Base-by-base conservation (phyloP, 2,113 vertebrate species). In the Ciconia boyciana region DNA sequence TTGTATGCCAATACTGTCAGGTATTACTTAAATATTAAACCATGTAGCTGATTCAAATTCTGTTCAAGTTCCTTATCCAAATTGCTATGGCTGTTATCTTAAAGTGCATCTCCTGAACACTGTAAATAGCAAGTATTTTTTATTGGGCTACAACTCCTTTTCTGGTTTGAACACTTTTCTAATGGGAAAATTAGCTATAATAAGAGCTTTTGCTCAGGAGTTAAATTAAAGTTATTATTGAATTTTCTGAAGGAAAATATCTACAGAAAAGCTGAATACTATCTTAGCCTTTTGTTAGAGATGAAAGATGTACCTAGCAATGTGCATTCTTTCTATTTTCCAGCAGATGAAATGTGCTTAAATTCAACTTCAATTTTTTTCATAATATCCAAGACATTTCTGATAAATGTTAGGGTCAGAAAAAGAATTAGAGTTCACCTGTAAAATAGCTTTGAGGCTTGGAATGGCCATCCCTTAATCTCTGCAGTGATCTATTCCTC, bases 201-300 rank as follows among this genome's bases (percentile, higher is more conserved):
- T 70, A 51, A 2, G 11, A 91, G 26, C 6, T 89, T 91, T 82
- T 89, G 20, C 65, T 95, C 57, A 81, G 86, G 46, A 81, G 24
- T 66, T 61, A 94, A 94, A 95, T 93, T 85, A 76, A 91, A 91
- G 39, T 71, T 7, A 31, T 89, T 83, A 94, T 58, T 91, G 62
- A 83, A 79, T 95, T 94, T 87, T 93, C 54, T 9, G 6, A 72
- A 90, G 58, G 17, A 94, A 93, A 91, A 34, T 76, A 57, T 29
- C 57, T 69, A 39, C 24, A 41, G 15, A 91, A 85, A 69, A 69
- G 5, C 10, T 4, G 3, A 84, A n/a, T 32, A 9, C 28, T 83
- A 15, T 86, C 61, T 71, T 77, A 28, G 36, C 81, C 48, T 88
- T 87, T 76, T 72, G 31, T 82, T 85, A 72, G 14, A 87, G n/a